Evolutionary conservation across 2,113 vertebrate species (phyloP).

Genomic region (Colistium nudipinnis): DNA sequence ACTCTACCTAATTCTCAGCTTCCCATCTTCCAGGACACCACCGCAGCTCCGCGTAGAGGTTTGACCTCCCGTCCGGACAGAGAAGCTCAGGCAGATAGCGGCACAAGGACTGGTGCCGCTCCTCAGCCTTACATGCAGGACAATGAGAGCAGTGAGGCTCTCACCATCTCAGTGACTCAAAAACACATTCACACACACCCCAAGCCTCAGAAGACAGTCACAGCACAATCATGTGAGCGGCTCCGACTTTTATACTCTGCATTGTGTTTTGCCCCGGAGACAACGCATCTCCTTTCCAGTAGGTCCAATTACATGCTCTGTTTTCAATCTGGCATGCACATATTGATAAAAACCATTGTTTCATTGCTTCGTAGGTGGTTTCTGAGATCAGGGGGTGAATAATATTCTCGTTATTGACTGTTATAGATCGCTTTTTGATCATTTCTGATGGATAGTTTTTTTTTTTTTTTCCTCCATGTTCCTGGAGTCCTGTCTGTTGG

Average conservation of each 20-base stretch:
- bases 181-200: conserved; percentile 58
- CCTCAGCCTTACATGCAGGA: conserved; percentile 47
- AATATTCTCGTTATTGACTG: neutral
- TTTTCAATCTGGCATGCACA: conserved; percentile 5
- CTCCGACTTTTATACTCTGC: conserved; percentile 29
- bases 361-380: neutral
- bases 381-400: neutral
- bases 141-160: conserved; percentile 47
- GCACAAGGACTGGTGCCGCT: conserved; percentile 31
- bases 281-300: conserved; percentile 21
- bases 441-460: no score
- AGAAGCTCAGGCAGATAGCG: conserved; percentile 32
- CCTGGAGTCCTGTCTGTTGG: no score
- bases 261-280: conserved; percentile 47
- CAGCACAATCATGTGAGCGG: conserved; percentile 79
- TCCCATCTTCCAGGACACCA: conserved; percentile 28
- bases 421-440: neutral
- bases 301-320: conserved; percentile 14
- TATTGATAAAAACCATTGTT: conserved; percentile 6
- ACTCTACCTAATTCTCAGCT: conserved; percentile 45
- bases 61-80: conserved; percentile 4
- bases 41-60: conserved; percentile 19
- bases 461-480: no score
- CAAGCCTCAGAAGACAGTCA: conserved; percentile 73
- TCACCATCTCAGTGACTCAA: conserved; percentile 8